Conservation (phyloP, 1,140 invertebrate genomes). For the Micrasema longulum region DNA sequence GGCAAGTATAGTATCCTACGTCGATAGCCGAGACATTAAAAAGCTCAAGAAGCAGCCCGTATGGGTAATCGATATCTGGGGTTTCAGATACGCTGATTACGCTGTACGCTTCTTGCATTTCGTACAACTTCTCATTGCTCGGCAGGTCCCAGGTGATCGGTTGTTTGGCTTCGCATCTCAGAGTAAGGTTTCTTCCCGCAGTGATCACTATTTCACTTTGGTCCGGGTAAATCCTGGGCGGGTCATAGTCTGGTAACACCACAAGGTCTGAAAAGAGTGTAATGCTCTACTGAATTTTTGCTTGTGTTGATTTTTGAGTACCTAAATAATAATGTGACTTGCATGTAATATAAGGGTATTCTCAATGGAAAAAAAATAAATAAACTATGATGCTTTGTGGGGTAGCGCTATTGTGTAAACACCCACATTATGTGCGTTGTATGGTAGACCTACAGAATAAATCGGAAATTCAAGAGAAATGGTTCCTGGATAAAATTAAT, state of each 20-base stretch:
- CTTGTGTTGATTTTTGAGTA: too few species aligned
- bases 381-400: too few species aligned
- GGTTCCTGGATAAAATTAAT: too few species aligned
- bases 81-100: constrained; percentile 56
- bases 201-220: constrained; percentile 65
- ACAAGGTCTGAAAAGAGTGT: constrained; percentile 22
- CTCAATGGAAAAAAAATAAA: too few species aligned
- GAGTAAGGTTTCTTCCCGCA: constrained; percentile 63
- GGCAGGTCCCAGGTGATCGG: constrained; percentile 65
- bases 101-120: constrained; percentile 56
- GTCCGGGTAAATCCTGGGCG: constrained; percentile 61
- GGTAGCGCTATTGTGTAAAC: too few species aligned
- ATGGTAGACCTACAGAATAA: too few species aligned
- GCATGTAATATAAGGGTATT: too few species aligned
- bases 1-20: constrained; percentile 74
- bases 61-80: constrained; percentile 59
- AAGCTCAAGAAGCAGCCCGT: constrained; percentile 61
- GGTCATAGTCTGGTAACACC: constrained; percentile 8
- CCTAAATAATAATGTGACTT: too few species aligned
- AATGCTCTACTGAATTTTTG: too few species aligned
- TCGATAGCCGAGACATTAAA: constrained; percentile 62
- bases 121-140: constrained; percentile 48
- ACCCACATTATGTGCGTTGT: too few species aligned
- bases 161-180: constrained; percentile 66
- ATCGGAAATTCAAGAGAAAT: too few species aligned